Evolutionary conservation across 2,113 vertebrate genomes (phyloP).

Genomic region (Ceyx margarethae): DNA sequence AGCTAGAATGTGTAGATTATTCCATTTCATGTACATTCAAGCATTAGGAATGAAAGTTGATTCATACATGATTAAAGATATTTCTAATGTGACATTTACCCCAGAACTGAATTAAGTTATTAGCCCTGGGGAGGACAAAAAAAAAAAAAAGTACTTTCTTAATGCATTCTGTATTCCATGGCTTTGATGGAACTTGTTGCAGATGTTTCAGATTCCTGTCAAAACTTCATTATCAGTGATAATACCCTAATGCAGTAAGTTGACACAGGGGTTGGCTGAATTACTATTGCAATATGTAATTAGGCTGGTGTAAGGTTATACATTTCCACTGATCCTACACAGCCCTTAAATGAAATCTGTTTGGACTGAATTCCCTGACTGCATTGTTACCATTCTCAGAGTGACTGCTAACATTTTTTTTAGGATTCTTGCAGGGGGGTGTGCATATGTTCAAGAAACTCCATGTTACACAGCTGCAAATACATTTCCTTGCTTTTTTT

Average conservation of each 20-base stretch:
- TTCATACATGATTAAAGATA: background rate
- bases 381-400: background rate
- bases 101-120: conserved; percentile 29
- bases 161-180: background rate
- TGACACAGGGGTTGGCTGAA: conserved; percentile 53
- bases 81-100: conserved; percentile 28
- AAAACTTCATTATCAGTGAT: conserved; percentile 64
- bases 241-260: conserved; percentile 58
- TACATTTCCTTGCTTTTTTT: background rate
- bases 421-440: background rate
- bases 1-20: background rate
- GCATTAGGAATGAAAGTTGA: background rate
- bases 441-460: background rate
- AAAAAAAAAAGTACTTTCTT: conserved; percentile 7
- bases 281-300: conserved; percentile 61
- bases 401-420: background rate
- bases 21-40: background rate
- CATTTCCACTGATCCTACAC: conserved; percentile 25
- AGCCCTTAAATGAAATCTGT: conserved; percentile 50
- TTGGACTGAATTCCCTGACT: conserved; percentile 21
- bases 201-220: conserved; percentile 71
- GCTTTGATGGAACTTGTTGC: conserved; percentile 55
- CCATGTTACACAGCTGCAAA: background rate
- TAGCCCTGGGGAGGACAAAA: background rate
- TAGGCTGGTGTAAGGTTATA: conserved; percentile 50